Conservation (phyloP, 2,113 vertebrate genomes). For the Sitta europaea region DNA sequence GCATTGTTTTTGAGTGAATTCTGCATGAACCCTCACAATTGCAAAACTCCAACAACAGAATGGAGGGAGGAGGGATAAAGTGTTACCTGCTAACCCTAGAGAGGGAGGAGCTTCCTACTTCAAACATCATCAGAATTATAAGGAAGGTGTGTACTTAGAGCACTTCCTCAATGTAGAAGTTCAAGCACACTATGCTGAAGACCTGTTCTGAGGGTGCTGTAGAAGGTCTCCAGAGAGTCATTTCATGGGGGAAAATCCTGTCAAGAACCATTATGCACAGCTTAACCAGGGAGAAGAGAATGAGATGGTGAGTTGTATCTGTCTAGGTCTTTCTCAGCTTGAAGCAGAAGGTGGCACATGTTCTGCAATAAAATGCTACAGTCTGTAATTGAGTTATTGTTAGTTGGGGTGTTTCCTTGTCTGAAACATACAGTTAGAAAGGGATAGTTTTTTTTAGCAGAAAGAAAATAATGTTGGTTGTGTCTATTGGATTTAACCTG, state of each 20-base stretch:
- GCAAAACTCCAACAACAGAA: background rate
- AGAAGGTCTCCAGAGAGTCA: constrained; percentile 8
- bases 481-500: background rate
- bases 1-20: background rate
- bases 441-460: background rate
- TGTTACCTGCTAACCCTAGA: constrained; percentile 40
- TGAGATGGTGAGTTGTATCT: constrained; percentile 75
- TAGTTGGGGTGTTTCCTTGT: background rate
- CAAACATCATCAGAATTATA: constrained; percentile 43
- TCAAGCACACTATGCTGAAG: background rate
- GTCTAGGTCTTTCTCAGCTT: background rate
- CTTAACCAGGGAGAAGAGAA: constrained; percentile 79
- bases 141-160: constrained; percentile 63
- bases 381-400: background rate
- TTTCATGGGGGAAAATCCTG: constrained; percentile 30
- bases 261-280: constrained; percentile 57
- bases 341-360: background rate
- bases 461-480: background rate
- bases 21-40: background rate
- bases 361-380: background rate
- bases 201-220: background rate
- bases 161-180: constrained; percentile 54
- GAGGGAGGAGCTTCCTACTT: constrained; percentile 67
- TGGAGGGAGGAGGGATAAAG: background rate
- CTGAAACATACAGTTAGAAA: background rate